Conservation (phyloP, 2,113 vertebrate species). For the Panurus biarmicus region DNA sequence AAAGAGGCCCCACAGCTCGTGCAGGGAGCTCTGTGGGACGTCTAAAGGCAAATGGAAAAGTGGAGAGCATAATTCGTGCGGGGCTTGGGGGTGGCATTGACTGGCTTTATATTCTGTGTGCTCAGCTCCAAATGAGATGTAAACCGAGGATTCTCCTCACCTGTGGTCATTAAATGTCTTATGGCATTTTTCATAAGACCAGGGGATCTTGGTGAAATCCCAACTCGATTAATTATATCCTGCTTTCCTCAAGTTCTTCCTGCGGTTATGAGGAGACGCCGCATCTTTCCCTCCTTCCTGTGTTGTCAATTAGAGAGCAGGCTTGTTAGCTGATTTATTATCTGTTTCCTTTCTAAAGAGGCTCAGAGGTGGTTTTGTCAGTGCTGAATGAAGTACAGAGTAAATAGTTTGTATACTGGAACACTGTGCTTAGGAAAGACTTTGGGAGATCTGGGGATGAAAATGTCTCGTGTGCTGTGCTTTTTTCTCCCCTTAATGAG, state of each 20-base stretch:
- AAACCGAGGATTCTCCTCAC: neutral
- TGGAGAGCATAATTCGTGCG: neutral
- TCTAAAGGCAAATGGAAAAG: neutral
- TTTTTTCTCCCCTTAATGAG: neutral
- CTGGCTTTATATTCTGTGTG: neutral
- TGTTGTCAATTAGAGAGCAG: constrained; percentile 31
- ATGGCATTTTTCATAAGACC: constrained; percentile 17
- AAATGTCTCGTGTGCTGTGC: neutral
- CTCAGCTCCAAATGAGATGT: constrained; percentile 2
- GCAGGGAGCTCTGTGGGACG: neutral
- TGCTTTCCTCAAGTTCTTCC: constrained; percentile 1
- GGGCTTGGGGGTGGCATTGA: neutral
- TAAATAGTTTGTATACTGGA: constrained; percentile 21
- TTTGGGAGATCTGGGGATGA: neutral
- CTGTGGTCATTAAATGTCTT: constrained; percentile 38
- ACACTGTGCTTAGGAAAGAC: neutral
- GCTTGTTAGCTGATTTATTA: constrained; percentile 49
- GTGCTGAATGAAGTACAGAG: neutral
- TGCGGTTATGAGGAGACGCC: neutral
- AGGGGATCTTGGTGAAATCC: constrained; percentile 32
- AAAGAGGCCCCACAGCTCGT: neutral
- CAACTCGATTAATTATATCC: constrained; percentile 22
- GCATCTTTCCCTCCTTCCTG: neutral
- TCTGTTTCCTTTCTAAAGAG: constrained; percentile 18
- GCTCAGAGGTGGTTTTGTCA: constrained; percentile 45